Base-by-base conservation (phyloP, 35 echinoderm and acorn worm genomes). In the Lytechinus variegatus region DNA sequence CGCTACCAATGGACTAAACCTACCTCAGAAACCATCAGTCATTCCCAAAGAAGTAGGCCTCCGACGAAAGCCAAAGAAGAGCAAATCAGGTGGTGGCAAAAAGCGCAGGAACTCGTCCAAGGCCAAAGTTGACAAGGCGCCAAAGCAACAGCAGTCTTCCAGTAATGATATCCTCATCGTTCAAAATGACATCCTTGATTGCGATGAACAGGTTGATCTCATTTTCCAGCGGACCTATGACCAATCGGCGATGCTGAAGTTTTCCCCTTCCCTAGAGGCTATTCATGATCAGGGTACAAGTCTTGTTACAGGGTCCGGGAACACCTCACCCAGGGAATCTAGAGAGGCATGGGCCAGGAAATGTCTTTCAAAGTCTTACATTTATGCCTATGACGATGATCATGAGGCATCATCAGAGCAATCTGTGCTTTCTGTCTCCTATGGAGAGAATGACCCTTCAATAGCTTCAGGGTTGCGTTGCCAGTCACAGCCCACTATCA, bases 1-100 rank as follows among this genome's bases (percentile, higher is more conserved):
- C 54, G 28, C 93, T 5, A 27, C 97, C 54, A 99, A 99, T 60
- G 96, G 95, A 51, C 95, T 99, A 3, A 56, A 27, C 24, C 24
- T 51, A 54, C 88, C 54, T 86, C 53, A 56, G 28, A 95, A 96
- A 92, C 89, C 21, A 14, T 94, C 60, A 1, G 27, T 13, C 54
- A 86, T 52, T 27, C 86, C 53, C 12, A 87, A 44, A 87, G 29
- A 86, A 9, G 28, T 51, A 9, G 54, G 92, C 52, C 94, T 28
- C 33, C 9, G 61, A 87, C 60, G 10, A 27, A 94, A 94, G 66
- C 52, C 8, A 27, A 94, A 96, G 13, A 79, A 29, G 4, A 5
- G 8, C 29, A 79, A 54, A n/a, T 52, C 27, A 4, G 61, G 27
- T 29, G 56, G 27, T n/a, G 13, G 27, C 57, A 79, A 54, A 24